A percentile compares a stretch with the other conserved stretches of the same genome.
These are phyloP conservation scores for Cydia amplana DNA, from an alignment of 1,140 invertebrate species.

Conservation along the genomic window DNA sequence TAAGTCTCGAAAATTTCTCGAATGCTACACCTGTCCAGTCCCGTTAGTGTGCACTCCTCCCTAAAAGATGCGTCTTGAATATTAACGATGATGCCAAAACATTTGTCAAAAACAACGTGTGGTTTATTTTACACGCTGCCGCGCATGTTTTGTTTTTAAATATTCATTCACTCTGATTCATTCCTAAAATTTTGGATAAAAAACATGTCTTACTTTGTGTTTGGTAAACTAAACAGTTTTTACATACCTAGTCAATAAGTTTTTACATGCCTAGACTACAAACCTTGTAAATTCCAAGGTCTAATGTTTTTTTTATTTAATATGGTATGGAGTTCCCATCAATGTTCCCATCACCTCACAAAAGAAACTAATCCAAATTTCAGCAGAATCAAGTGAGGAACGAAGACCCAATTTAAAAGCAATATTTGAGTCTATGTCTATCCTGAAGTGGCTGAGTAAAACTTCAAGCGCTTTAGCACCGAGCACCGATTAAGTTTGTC, in stretches of 20 bases:
- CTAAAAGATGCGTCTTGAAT: neutral
- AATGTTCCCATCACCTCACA: no score
- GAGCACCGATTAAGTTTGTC: neutral
- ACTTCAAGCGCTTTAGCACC: neutral
- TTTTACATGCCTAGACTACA: no score
- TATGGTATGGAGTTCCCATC: no score
- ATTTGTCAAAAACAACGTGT: neutral
- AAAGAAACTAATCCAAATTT: no score
- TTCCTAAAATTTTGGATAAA: no score
- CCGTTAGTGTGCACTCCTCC: neutral
- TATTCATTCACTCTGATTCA: neutral
- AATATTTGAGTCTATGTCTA: neutral
- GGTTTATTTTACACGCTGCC: neutral
- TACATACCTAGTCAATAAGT: no score
- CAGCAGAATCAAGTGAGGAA: neutral
- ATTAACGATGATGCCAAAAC: slow-evolving; percentile 3
- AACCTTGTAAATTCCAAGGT: no score
- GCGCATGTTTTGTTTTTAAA: neutral
- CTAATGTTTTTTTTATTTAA: no score
- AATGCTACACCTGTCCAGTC: neutral
- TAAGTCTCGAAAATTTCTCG: no score
- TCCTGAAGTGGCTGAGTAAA: neutral
- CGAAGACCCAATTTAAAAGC: neutral
- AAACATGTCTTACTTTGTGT: no score
- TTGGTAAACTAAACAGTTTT: no score